Conservation (phyloP, 1,140 invertebrate species). For the Whitmania pigra region DNA sequence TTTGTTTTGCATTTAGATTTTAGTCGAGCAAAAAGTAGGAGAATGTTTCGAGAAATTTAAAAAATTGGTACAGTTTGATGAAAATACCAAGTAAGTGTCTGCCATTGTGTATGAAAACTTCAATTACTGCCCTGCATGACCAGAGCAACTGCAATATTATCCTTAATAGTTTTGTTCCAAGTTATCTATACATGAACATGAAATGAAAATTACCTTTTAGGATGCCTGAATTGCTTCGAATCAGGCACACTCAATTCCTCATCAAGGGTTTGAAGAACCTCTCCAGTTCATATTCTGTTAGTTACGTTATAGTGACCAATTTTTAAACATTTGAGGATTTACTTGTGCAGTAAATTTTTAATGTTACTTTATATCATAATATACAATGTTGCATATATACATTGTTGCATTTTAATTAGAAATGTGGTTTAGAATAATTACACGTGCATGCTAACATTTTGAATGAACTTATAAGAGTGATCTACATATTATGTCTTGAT, state of each 20-base stretch:
- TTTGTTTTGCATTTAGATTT: conserved; percentile 1
- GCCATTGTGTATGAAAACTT: conserved; percentile 2
- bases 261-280: conserved; percentile 56
- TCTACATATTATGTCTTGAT: background rate
- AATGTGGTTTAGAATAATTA: conserved; percentile 8
- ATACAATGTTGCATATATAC: background rate
- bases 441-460: conserved; percentile 24
- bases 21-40: background rate
- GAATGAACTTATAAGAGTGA: background rate
- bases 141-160: no score
- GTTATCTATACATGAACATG: background rate
- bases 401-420: conserved; percentile 23
- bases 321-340: no score
- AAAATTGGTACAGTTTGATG: background rate
- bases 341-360: background rate
- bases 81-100: background rate
- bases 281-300: conserved; percentile 56
- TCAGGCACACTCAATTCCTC: conserved; percentile 56
- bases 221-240: conserved; percentile 52
- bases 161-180: no score
- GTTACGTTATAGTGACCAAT: conserved; percentile 17
- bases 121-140: background rate
- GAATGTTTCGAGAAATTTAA: conserved; percentile 2
- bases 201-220: conserved; percentile 19
- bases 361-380: background rate